Evolutionary conservation across 2,888 invertebrate genomes (phyloP), one percentile per base, ranked within the genome.

Genomic region (Erannis defoliaria): DNA sequence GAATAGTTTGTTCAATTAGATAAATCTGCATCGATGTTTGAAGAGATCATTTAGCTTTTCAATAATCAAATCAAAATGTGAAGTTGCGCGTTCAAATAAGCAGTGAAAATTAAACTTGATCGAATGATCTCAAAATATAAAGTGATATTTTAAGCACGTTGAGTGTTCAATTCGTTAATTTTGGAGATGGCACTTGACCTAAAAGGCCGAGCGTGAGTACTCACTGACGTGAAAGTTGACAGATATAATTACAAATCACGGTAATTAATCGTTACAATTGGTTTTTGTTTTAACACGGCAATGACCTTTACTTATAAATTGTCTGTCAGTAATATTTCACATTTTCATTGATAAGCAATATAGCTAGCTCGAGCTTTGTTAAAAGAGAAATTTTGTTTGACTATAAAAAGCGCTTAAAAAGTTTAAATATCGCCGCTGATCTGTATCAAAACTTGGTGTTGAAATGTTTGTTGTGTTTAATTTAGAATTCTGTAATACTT

Each of bases 241-340:
- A 80, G 78, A 70, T 74, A 75, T 76, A 80, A 82, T 84, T 80
- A 79, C 73, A 76, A 76, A 77, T 68, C 70, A 59, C 59, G 69
- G 54, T 83, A 81, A 85, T 82, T 81, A 82, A 79, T 81, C 75
- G 71, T 79, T 81, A 80, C 81, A 75, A 78, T 80, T 80, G 72
- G 67, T 75, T 57, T 63, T 64, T 77, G 78, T 78, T 77, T 78
- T 76, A 80, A 78, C 74, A 74, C 66, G 70, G 67, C 65, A 64
- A 64, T 77, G 80, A 78, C 84, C 86, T 85, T 77, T 80, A 64
- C 64, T 55, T 67, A 60, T 68, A 42, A 56, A 45, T 53, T 59
- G 61, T 66, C 64, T 62, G 45, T 62, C 50, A 38, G 43, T 53
- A 12, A 46, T 43, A 43, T 55, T 55, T 40, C n/a, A 42, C 4